Evolutionary conservation across 2,888 invertebrate genomes (phyloP).

Genomic region (Mactromeris polynyma): DNA sequence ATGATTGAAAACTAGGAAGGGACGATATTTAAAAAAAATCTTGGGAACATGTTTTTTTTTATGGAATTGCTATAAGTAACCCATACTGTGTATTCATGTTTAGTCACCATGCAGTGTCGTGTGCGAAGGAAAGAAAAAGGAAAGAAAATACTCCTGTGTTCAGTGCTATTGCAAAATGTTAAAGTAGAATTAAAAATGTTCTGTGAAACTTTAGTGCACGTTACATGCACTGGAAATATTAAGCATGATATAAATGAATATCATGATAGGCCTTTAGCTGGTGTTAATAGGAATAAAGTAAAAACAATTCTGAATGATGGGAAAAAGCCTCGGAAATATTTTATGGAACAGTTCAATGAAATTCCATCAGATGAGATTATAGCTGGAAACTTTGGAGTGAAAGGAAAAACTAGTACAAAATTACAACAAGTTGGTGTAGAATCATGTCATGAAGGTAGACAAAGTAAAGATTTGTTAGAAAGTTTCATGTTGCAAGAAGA

Average conservation of each 20-base stretch:
- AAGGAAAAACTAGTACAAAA: conserved; percentile 15
- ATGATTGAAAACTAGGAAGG: neutral
- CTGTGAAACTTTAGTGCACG: conserved; percentile 3
- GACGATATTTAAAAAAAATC: conserved; percentile 24
- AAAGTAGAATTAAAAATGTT: conserved; percentile 21
- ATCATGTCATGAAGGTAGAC: conserved; percentile 29
- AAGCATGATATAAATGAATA: conserved; percentile 25
- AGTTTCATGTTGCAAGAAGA: conserved; percentile 23
- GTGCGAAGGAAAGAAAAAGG: conserved; percentile 13
- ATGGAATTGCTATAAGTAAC: neutral
- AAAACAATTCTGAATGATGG: no score
- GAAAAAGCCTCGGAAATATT: no score
- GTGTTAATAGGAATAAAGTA: neutral
- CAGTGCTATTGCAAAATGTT: conserved; percentile 26
- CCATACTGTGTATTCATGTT: conserved; percentile 21
- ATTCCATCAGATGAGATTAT: conserved; percentile 5
- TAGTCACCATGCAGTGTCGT: conserved; percentile 17
- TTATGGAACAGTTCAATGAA: neutral
- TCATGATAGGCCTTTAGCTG: conserved; percentile 17
- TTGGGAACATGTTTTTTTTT: conserved; percentile 25
- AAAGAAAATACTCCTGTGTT: neutral
- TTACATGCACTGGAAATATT: neutral
- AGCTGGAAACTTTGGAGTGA: conserved; percentile 28
- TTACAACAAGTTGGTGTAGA: conserved; percentile 27
- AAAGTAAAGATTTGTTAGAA: conserved; percentile 12